phyloP scores from a whole-genome alignment of 1,140 invertebrate species.

The Zaprionus lachaisei region DNA sequence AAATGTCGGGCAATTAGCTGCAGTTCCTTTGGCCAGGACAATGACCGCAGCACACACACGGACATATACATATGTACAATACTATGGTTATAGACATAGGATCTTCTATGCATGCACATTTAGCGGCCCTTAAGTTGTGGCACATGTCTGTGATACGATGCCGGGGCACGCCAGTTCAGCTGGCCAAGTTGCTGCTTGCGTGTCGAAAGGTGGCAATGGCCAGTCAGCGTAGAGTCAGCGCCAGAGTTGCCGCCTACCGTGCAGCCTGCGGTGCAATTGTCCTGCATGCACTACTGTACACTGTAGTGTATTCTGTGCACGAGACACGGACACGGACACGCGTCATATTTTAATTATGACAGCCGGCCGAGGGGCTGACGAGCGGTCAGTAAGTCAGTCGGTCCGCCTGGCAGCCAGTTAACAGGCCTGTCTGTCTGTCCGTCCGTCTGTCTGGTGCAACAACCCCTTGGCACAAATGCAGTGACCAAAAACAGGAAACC shows the following conservation, averaged over 20 bases:
- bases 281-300: not conserved
- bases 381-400: conserved; percentile 51
- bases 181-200: conserved; percentile 44
- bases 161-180: conserved; percentile 8
- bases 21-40: conserved; percentile 42
- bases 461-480: conserved; percentile 54
- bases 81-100: not conserved
- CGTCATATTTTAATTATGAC: conserved; percentile 84
- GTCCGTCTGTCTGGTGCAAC: conserved; percentile 39
- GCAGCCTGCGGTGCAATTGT: conserved; percentile 13
- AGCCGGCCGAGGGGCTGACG: conserved; percentile 58
- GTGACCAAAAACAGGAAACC: conserved; percentile 55
- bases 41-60: conserved; percentile 13
- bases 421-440: conserved; percentile 17
- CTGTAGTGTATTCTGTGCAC: conserved; percentile 50
- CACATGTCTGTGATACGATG: conserved; percentile 25
- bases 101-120: conserved; percentile 34
- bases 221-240: conserved; percentile 11
- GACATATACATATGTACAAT: not conserved
- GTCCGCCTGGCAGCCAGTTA: conserved; percentile 9
- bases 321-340: conserved; percentile 68
- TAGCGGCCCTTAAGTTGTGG: conserved; percentile 37
- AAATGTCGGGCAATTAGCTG: conserved; percentile 43
- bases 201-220: conserved; percentile 45
- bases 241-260: conserved; percentile 12